Base-by-base conservation (phyloP, 2,113 vertebrate species). In the Physeter macrocephalus region DNA sequence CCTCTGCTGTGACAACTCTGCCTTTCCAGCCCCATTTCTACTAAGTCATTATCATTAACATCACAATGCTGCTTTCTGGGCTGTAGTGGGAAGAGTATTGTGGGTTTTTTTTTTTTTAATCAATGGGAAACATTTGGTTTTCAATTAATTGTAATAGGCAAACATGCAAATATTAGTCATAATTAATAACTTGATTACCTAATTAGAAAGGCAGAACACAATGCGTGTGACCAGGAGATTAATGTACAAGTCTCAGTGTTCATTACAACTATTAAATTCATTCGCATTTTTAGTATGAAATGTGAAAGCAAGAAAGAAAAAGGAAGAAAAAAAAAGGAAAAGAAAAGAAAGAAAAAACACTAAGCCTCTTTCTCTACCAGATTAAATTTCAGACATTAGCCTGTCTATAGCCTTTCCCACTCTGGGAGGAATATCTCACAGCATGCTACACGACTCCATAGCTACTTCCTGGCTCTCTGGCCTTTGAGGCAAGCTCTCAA, bases 121-220 rank as follows among this genome's bases (percentile, higher is more conserved):
- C 54, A 49, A 13, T 74, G 46, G 39, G 84, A 94, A 90, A 43
- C 11, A 84, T 62, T 89, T 82, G n/a, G 61, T 46, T 89, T 72
- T 66, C 39, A 62, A 71, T 95, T 94, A 62, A 84, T 57, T 77
- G 95, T 74, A 95, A 57, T 88, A 83, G 25, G 23, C 41, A 94
- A 10, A 67, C 41, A 82, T 85, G 67, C 1, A 92, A 66, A 36
- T 86, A 80, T 74, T 83, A 87, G 46, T 12, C 41, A 83, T 84
- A 90, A 94, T 92, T 90, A 89, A 62, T 83, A 93, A 80, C 8
- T 20, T 74, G 29, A 77, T 61, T 83, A 88, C 78, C 41, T 74
- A 93, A 74, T 80, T 84, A 72, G 54, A 94, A 90, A 94, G 27
- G 52, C 15, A 71, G 92, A 78, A 49, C 36, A 69, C 5, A 92